Evolutionary conservation across 2,888 invertebrate genomes (phyloP), one percentile per base, ranked within the genome.

Genomic region (Mactromeris polynyma): DNA sequence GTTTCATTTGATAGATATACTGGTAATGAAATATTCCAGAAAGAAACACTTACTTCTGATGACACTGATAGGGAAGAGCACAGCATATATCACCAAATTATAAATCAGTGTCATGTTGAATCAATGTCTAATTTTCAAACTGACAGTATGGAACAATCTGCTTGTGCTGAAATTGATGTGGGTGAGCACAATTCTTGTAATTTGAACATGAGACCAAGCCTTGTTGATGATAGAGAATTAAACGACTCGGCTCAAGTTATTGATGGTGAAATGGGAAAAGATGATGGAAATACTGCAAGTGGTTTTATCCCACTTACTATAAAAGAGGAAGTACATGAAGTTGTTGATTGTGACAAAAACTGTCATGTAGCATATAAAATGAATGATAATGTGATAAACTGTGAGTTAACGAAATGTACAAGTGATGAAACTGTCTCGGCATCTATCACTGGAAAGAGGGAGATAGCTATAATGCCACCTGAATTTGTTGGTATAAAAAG

Each of bases 11-110:
- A 64, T 64, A 21, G 7, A 64, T 64, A n/a, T 26, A 64, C 19
- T 33, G 73, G 73, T 14, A 33, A 73, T 73, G 73, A 73, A 73
- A 73, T 73, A 33, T 73, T 73, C 36, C 31, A 73, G 73, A 73
- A 73, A 36, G 73, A 73, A 73, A 73, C 33, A 64, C 58, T 64
- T 9, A 64, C 58, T 9, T 26, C 26, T 9, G 26, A 64, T 64
- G 58, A 64, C n/a, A 64, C 58, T 26, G 58, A 26, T 64, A 64
- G n/a, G 21, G 2, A 21, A 54, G 54, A 54, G 54, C 54, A 21
- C 6, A 54, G 58, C 26, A n/a, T 26, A 7, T 9, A 64, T 26
- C 0, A 26, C 7, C 58, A 26, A 64, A 64, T 7, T 51, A 51
- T 19, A 51, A 2, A 51, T 2, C 51, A 51, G 51, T 9, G 11